A percentile compares a stretch with the other conserved stretches of the same genome.
phyloP scores from a whole-genome alignment of 2,888 invertebrate genomes.

The Cephus spinipes region DNA sequence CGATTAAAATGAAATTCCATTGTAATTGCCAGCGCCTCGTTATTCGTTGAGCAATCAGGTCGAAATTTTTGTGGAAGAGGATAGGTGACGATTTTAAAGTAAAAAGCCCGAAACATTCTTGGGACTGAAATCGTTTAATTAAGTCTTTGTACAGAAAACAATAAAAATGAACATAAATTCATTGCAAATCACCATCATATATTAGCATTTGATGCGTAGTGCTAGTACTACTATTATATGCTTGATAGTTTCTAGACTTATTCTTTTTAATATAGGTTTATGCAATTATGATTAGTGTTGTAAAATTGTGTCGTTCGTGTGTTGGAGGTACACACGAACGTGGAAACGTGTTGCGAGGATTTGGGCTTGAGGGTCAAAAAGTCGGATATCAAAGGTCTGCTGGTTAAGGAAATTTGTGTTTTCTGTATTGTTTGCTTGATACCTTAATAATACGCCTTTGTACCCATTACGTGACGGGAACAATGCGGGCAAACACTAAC shows the following conservation, averaged over 20 bases:
- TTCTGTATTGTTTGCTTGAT: conserved; percentile 29
- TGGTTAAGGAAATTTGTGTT: background rate
- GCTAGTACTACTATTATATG: conserved; percentile 59
- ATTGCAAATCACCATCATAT: conserved; percentile 62
- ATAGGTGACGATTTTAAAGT: conserved; percentile 10
- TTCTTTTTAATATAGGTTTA: conserved; percentile 47
- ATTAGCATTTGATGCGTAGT: conserved; percentile 61
- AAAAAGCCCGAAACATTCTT: conserved; percentile 21
- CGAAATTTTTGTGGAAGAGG: no score
- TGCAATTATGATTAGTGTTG: conserved; percentile 51
- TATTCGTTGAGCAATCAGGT: no score
- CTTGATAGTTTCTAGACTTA: conserved; percentile 59
- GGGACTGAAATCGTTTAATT: conserved; percentile 63
- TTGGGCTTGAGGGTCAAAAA: background rate
- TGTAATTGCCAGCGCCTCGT: no score
- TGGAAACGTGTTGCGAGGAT: conserved; percentile 16
- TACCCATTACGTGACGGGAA: conserved; percentile 34
- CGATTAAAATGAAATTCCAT: no score
- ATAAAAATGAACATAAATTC: conserved; percentile 61
- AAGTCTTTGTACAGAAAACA: conserved; percentile 63
- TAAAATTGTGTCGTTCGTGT: conserved; percentile 43
- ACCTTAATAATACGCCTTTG: conserved; percentile 31
- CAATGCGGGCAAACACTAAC: conserved; percentile 38
- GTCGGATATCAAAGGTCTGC: no score
- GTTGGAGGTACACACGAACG: conserved; percentile 39